Evolutionary conservation across 2,888 invertebrate genomes (phyloP), one percentile per base, ranked within the genome.

Genomic region (Dynastes grantii): DNA sequence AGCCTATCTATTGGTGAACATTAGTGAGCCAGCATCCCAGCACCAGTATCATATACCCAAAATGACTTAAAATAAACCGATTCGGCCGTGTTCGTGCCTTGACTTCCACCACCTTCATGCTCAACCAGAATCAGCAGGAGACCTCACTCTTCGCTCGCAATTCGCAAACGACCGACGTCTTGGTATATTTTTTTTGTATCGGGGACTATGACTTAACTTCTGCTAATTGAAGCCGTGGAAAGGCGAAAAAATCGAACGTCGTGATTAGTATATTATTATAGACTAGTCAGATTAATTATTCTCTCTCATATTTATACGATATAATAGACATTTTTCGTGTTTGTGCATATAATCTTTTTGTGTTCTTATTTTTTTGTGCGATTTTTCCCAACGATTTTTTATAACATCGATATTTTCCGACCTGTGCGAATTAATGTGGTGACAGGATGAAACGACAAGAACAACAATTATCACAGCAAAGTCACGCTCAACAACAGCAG

Each of bases 121-220:
- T 83, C 86, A 86, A 68, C 58, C 67, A 76, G 51, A 75, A 67
- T 83, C 81, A 80, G 86, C 85, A 85, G 87, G 87, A 87, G 88
- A 87, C 85, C 85, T 90, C 94, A 94, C 94, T 94, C 94, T 94
- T 94, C 94, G 94, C 94, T 94, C 93, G 93, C 94, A 93, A 94
- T 94, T 94, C 94, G 94, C 94, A 95, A 95, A 95, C 95, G 95
- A 95, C 94, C 95, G 95, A 95, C 95, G 95, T 95, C 95, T 95
- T 95, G 94, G 93, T 93, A 90, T 91, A 88, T 87, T 89, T 86
- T 22, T 83, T 83, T 83, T 91, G 91, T 89, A 91, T 92, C 92
- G 92, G 92, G 92, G 92, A 93, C 92, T 92, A 94, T 94, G 94
- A 93, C 93, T 93, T 94, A 87, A 92, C 92, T 93, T 92, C 92